Conservation (phyloP, 2,113 vertebrate genomes). For the Arizona elegans region DNA sequence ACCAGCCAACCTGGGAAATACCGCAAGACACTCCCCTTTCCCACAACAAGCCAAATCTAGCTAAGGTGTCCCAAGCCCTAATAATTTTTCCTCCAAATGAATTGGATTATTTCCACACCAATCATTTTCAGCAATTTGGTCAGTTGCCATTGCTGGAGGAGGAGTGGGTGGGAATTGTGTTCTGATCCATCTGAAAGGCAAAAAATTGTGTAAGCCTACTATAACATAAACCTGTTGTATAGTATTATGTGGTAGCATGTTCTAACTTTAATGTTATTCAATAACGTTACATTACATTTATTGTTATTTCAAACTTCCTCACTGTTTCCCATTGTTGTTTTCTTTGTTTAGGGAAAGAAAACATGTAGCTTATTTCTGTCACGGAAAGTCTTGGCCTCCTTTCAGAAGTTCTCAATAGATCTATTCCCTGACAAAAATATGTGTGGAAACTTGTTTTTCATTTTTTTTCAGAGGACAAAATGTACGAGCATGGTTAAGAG, state of each 20-base stretch:
- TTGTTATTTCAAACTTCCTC: not conserved
- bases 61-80: not conserved
- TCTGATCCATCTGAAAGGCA: not conserved
- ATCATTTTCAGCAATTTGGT: not conserved
- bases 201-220: not conserved
- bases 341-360: not conserved
- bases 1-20: not conserved
- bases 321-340: not conserved
- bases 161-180: not conserved
- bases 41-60: not conserved
- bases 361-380: not conserved
- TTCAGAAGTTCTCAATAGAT: slow-evolving; percentile 11
- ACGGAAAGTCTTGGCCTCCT: not conserved
- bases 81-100: not conserved
- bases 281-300: not conserved
- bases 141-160: not conserved
- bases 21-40: not conserved
- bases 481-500: not conserved
- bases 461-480: not conserved
- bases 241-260: not conserved
- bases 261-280: not conserved
- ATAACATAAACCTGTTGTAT: not conserved
- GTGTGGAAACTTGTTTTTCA: not conserved
- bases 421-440: not conserved
- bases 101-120: not conserved